Percentiles rank a stretch among this genome's conserved stretches.
These are phyloP conservation scores for Pluvialis apricaria DNA, from an alignment of 2,113 vertebrate species.

Conservation along the genomic window DNA sequence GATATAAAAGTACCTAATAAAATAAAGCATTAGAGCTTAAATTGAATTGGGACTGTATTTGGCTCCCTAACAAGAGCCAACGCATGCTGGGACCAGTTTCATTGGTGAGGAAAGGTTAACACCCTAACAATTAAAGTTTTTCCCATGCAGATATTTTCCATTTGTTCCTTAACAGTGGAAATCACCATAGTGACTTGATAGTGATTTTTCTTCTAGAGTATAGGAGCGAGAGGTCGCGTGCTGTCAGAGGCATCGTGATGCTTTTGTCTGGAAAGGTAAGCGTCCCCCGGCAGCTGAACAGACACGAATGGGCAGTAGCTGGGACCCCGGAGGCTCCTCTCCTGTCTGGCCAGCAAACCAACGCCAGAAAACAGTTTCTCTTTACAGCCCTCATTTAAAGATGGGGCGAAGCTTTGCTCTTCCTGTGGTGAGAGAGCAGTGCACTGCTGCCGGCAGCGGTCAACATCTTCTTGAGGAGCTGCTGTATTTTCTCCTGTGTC, in stretches of 20 bases:
- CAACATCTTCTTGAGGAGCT: background rate
- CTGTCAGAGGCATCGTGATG: background rate
- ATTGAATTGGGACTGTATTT: background rate
- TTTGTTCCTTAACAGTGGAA: background rate
- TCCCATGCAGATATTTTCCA: background rate
- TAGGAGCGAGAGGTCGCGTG: fast-evolving
- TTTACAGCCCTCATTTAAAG: background rate
- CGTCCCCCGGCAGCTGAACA: background rate
- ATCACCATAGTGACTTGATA: background rate
- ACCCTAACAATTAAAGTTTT: background rate
- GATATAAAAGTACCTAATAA: background rate
- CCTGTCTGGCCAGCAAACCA: background rate
- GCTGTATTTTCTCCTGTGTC: background rate
- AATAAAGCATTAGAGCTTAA: background rate
- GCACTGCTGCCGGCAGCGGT: fast-evolving
- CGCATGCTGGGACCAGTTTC: background rate
- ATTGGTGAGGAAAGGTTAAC: background rate
- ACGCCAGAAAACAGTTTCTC: background rate
- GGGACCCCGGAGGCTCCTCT: background rate
- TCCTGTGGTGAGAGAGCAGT: background rate
- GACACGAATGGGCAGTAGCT: background rate
- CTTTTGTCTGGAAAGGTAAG: background rate
- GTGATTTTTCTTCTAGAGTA: background rate
- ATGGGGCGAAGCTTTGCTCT: background rate
- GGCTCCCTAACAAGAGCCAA: background rate